These are phyloP conservation scores for Sisor rabdophorus DNA, from an alignment of 2,113 vertebrate genomes.

Conservation along the genomic window DNA sequence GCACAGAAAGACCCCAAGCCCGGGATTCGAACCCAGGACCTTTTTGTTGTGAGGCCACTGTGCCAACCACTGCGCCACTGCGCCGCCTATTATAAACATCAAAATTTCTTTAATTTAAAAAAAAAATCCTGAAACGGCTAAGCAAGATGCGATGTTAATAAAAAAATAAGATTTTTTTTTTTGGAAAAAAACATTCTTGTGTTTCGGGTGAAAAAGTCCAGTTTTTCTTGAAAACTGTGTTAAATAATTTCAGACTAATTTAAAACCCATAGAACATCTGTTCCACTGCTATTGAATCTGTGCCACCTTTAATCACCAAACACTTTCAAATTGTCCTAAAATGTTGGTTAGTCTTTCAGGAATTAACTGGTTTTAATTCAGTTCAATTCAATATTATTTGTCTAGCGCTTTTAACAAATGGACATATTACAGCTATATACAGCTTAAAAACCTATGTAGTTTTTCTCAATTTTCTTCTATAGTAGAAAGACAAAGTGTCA, in stretches of 20 bases:
- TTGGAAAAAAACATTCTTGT: not conserved
- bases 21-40: too few species aligned
- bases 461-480: too few species aligned
- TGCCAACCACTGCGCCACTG: too few species aligned
- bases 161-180: not conserved
- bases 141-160: not conserved
- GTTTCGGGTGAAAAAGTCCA: not conserved
- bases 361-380: not conserved
- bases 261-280: not conserved
- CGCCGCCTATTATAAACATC: too few species aligned
- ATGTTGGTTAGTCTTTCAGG: not conserved
- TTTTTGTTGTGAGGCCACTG: too few species aligned
- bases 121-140: too few species aligned
- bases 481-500: too few species aligned
- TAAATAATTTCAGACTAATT: constrained; percentile 4
- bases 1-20: too few species aligned
- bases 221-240: not conserved
- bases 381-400: not conserved
- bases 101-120: not conserved
- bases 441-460: too few species aligned
- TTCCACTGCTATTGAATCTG: not conserved
- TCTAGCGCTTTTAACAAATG: too few species aligned
- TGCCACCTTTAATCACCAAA: not conserved
- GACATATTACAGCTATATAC: too few species aligned
- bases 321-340: not conserved